Evolutionary conservation across 2,888 invertebrate genomes (phyloP), one percentile per base, ranked within the genome.

Genomic region (Zaprionus lineosus): DNA sequence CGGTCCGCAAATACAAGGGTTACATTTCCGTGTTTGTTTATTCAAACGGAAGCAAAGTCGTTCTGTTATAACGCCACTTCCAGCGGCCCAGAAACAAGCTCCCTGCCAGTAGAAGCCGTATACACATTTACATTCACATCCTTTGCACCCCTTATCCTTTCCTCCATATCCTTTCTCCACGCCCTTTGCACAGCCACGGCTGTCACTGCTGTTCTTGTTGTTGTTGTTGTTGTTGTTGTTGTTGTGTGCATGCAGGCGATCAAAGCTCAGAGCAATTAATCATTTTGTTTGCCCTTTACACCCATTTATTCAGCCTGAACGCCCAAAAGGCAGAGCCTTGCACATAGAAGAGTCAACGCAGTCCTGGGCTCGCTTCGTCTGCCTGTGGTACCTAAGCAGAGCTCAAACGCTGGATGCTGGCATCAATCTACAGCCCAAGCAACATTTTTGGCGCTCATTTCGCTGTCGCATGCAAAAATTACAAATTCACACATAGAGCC

Each of bases 231-330:
- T 62, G n/a, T 11, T 63, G 58, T 39, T 82, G 61, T 47, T 63
- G 51, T 50, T 77, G 58, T 71, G 64, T 60, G 47, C 78, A 74
- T 76, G 82, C 82, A 85, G 86, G 83, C 86, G 87, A 88, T 89
- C 89, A 90, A 88, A 88, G 88, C 88, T 89, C 89, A 88, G 72
- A 81, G 87, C 89, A 90, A 90, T 89, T 90, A 89, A 89, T 89
- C 90, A 89, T 90, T 90, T 89, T 88, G 87, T 87, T 86, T 87
- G 88, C 90, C 84, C 84, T 88, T 88, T 86, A 86, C 86, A 86
- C 88, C 86, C 82, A 85, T 86, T 87, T 79, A 86, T 77, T 77
- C 87, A 81, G 77, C 82, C 78, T 84, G 78, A 86, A 86, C 78
- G 82, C 86, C 86, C 78, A 82, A 86, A 65, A 74, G 85, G 61